Conservation (phyloP, 1,140 invertebrate species). For the Calliphora vicina region DNA sequence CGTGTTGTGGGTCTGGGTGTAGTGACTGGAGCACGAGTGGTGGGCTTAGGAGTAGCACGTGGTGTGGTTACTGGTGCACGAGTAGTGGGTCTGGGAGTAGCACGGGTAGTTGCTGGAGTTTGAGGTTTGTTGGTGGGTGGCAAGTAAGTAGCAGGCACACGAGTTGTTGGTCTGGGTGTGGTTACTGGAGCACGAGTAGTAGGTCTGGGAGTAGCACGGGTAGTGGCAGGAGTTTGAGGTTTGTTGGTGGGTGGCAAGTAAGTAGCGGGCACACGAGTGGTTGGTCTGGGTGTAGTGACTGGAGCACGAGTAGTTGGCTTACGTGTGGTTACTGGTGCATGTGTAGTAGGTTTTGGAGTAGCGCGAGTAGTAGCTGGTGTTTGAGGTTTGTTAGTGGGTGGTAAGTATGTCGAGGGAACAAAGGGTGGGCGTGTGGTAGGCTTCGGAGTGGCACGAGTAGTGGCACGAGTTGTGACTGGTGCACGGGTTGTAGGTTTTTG, state of each 20-base stretch:
- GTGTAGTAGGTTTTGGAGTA: slow-evolving; percentile 42
- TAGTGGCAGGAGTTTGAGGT: slow-evolving; percentile 8
- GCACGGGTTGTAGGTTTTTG: slow-evolving; percentile 23
- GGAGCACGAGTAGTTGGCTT: slow-evolving; percentile 13
- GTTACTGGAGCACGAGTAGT: slow-evolving; percentile 41
- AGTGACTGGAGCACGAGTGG: slow-evolving; percentile 42
- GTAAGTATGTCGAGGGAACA: slow-evolving; percentile 38
- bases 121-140: slow-evolving; percentile 43
- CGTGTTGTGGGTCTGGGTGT: slow-evolving; percentile 34
- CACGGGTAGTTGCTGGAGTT: slow-evolving; percentile 36
- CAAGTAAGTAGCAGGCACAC: slow-evolving; percentile 45
- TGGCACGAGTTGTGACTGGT: slow-evolving; percentile 27
- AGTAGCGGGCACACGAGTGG: slow-evolving; percentile 39
- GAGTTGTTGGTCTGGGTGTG: slow-evolving; percentile 37
- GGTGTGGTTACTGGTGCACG: slow-evolving; percentile 30
- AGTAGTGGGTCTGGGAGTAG: slow-evolving; percentile 14
- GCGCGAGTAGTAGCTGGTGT: slow-evolving; percentile 40
- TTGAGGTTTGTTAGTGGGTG: slow-evolving; percentile 42
- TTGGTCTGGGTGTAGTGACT: slow-evolving; percentile 45
- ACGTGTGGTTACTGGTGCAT: slow-evolving; percentile 39
- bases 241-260: slow-evolving; percentile 40
- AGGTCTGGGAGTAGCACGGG: slow-evolving; percentile 34
- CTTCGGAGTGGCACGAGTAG: slow-evolving; percentile 37
- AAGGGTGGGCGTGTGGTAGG: slow-evolving; percentile 42
- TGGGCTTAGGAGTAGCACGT: slow-evolving; percentile 36